Percentiles rank a stretch among this genome's conserved stretches.
phyloP scores from a whole-genome alignment of 2,797 vertebrate genomes.

The Cetoscarus ocellatus region DNA sequence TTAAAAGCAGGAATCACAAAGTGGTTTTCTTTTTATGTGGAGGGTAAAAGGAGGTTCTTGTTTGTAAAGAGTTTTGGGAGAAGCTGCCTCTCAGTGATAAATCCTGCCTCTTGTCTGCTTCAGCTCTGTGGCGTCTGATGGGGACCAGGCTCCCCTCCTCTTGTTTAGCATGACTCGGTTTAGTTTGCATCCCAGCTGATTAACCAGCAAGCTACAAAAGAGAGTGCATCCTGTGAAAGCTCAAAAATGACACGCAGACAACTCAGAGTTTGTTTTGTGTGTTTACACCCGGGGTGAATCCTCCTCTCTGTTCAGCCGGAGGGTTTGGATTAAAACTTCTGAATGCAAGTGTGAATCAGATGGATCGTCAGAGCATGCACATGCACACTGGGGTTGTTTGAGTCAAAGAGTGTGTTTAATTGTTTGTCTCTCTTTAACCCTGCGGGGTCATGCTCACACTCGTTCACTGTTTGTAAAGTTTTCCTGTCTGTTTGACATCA shows the following conservation, averaged over 20 bases:
- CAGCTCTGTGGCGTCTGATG: neutral
- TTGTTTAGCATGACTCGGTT: conserved; percentile 36
- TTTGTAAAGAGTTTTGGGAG: conserved; percentile 23
- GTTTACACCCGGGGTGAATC: neutral
- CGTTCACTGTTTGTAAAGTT: no score
- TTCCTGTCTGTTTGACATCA: no score
- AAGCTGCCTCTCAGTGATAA: conserved; percentile 42
- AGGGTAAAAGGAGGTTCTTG: conserved; percentile 32
- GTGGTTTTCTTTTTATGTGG: neutral
- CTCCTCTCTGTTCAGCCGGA: conserved; percentile 21
- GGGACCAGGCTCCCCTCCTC: neutral
- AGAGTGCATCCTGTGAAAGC: conserved; percentile 4
- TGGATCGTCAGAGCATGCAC: conserved; percentile 21
- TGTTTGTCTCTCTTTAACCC: no score
- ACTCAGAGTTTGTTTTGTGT: conserved; percentile 13
- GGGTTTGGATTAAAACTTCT: neutral
- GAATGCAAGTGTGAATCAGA: conserved; percentile 4
- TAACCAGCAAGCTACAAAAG: conserved; percentile 4
- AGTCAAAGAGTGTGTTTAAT: neutral
- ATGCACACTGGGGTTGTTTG: conserved; percentile 8
- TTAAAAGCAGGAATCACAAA: neutral
- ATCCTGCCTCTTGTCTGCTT: conserved; percentile 21
- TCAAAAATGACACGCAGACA: conserved; percentile 10
- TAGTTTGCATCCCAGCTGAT: conserved; percentile 6
- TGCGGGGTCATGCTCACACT: no score